Percentiles rank a stretch among this genome's conserved stretches.
These are phyloP conservation scores for Siniperca undulata DNA, from an alignment of 2,797 vertebrate genomes.

Conservation along the genomic window DNA sequence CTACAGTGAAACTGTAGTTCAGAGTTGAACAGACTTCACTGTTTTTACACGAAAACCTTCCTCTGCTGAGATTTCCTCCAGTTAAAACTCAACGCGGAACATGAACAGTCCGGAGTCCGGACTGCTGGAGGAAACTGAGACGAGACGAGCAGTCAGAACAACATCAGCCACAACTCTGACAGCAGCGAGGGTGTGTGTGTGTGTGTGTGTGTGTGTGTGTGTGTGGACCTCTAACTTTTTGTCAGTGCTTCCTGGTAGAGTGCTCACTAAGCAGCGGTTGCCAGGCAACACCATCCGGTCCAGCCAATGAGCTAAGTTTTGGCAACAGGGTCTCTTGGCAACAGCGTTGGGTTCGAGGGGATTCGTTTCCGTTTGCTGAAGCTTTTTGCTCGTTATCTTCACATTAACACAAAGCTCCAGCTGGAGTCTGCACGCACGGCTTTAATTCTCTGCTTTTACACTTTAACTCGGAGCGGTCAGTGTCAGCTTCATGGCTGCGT, in stretches of 20 bases:
- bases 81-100: neutral
- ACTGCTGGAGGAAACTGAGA: neutral
- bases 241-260: conserved; percentile 58
- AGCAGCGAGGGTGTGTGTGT: neutral
- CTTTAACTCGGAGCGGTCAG: neutral
- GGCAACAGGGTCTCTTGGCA: conserved; percentile 59
- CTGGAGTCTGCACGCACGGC: conserved; percentile 3
- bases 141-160: no score
- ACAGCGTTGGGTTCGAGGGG: conserved; percentile 60
- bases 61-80: no score
- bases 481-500: neutral
- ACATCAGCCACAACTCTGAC: conserved; percentile 23
- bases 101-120: neutral
- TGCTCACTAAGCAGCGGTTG: conserved; percentile 57
- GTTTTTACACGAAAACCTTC: no score
- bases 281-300: conserved; percentile 69
- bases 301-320: conserved; percentile 46
- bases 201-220: neutral
- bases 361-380: conserved; percentile 41
- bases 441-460: neutral
- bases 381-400: conserved; percentile 49
- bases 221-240: conserved; percentile 51
- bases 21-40: no score
- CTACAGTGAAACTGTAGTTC: no score
- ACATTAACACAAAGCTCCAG: conserved; percentile 36